Base-by-base conservation (phyloP, 2,888 invertebrate genomes). In the Coecobrya sp. region DNA sequence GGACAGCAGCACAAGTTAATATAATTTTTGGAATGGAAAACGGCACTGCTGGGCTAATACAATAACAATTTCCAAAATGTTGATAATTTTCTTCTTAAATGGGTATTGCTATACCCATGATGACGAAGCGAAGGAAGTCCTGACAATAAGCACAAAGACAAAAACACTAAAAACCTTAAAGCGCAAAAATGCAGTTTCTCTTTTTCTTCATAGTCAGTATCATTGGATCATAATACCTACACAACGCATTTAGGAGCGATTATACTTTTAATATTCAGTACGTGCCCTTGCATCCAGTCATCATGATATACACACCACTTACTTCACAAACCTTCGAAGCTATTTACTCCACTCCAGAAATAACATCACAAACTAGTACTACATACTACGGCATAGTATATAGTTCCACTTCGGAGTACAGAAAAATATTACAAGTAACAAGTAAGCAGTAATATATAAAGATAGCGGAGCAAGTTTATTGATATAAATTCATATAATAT, bases 31-130 rank as follows among this genome's bases (percentile, higher is more conserved):
- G 82, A 22, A 62, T 25, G 13, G 27, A 82, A 62, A 62, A 82
- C 59, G 82, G 62, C 62, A 85, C 68, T 85, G 65, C 10, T 85
- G 27, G 85, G 85, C 85, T 85, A 85, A 85, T 85, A 68, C 85
- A 85, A 85, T 85, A 85, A 85, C 85, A 85, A 68, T 85, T 85
- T 68, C 65, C 65, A 89, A 85, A 90, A 90, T 85, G 90, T 76
- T 52, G 85, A 90, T 90, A 85, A 89, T 89, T 89, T 85, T 85
- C 30, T 36, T 30, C 62, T 82, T 82, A 82, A 82, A 82, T 82
- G 82, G 55, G 27, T 62, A 82, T 82, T 82, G 11, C 82, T 79
- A 52, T 52, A 79, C 65, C 11, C 0, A 49, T 10, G 79, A 36
- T 36, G 36, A 36, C 36, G 36, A 36, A n/a, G 22, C n/a, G n/a